Conservation (phyloP, 2,888 invertebrate genomes). For the Macropis europaea region DNA sequence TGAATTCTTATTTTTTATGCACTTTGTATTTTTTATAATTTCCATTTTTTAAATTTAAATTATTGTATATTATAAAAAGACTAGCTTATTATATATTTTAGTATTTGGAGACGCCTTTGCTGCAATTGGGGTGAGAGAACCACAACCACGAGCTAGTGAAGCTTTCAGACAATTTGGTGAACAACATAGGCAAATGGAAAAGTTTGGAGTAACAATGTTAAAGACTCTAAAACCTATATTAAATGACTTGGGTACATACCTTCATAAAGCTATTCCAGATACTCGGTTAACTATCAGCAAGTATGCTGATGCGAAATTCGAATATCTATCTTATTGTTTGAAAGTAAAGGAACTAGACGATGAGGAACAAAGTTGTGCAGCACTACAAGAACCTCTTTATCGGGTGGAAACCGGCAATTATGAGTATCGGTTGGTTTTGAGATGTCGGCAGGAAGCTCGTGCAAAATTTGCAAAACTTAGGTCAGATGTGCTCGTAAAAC, state of each 20-base stretch:
- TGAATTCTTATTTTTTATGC: too few species aligned
- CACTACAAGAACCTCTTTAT: constrained; percentile 97
- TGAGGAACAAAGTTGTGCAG: constrained; percentile 96
- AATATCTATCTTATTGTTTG: constrained; percentile 98
- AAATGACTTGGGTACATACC: constrained; percentile 96
- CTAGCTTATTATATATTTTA: constrained; percentile 60
- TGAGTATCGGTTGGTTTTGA: constrained; percentile 96
- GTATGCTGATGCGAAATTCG: constrained; percentile 99
- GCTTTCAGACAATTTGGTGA: constrained; percentile 97
- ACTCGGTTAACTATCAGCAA: constrained; percentile 98
- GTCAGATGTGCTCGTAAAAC: constrained; percentile 96
- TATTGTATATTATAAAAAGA: neutral
- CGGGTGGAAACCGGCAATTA: constrained; percentile 99
- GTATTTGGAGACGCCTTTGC: constrained; percentile 97
- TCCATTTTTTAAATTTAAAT: neutral
- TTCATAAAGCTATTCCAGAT: constrained; percentile 99
- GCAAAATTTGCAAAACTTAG: constrained; percentile 90
- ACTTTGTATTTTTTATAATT: neutral
- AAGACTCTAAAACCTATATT: constrained; percentile 96
- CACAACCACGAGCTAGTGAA: constrained; percentile 96
- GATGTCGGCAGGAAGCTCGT: constrained; percentile 97
- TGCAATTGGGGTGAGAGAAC: constrained; percentile 96
- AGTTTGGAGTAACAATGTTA: constrained; percentile 93
- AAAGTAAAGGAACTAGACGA: constrained; percentile 99
- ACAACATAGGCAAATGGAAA: constrained; percentile 95